A percentile compares a stretch with the other conserved stretches of the same genome.
Conservation (phyloP, 2,888 invertebrate species). For the Ormyrus labotus region DNA sequence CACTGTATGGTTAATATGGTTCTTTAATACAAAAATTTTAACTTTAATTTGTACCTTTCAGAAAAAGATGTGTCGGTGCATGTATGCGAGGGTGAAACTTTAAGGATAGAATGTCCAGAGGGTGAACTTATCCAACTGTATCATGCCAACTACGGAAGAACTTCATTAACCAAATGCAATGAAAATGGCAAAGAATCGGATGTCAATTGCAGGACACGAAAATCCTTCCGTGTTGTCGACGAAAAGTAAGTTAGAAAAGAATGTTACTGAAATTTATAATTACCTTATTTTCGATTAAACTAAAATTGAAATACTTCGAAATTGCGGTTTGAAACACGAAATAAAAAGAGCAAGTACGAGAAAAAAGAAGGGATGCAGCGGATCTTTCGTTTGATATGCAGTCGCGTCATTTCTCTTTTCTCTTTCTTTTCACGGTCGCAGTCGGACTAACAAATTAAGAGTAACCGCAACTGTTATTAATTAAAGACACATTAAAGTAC, state of each 20-base stretch:
- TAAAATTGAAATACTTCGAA: too few relatives aligned
- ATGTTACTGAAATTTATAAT: not conserved
- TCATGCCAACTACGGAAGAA: slow-evolving; percentile 95
- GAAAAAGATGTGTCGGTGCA: slow-evolving; percentile 94
- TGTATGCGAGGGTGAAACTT: slow-evolving; percentile 94
- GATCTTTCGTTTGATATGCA: slow-evolving; percentile 26
- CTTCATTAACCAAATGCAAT: slow-evolving; percentile 96
- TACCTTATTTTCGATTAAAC: too few relatives aligned
- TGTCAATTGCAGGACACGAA: slow-evolving; percentile 95
- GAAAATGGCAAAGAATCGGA: slow-evolving; percentile 97
- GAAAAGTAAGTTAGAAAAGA: slow-evolving; percentile 82
- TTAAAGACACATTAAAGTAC: too few relatives aligned
- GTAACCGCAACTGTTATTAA: too few relatives aligned
- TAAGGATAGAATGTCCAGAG: slow-evolving; percentile 91
- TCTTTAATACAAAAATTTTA: too few relatives aligned
- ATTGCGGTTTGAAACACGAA: too few relatives aligned
- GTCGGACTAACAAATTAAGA: too few relatives aligned
- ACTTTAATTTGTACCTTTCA: slow-evolving; percentile 72
- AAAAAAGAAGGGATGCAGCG: slow-evolving; percentile 33
- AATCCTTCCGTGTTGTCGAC: slow-evolving; percentile 91
- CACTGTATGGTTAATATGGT: too few relatives aligned
- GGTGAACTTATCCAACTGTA: slow-evolving; percentile 94
- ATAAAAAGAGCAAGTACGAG: not conserved
- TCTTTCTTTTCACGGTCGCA: not conserved
- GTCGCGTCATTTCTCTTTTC: slow-evolving; percentile 60